These are phyloP conservation scores for fruit fly (Drosophila melanogaster) DNA, from an alignment of 1,140 invertebrate species.

Conservation along the genomic window Release_6_plus_ISO1_MT NT_033779.5:11671001-11671500, in stretches of 20 bases:
- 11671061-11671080: slow-evolving; percentile 63
- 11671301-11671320: slow-evolving; percentile 4
- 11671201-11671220: slow-evolving; percentile 25
- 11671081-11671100: slow-evolving; percentile 49
- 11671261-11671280: slow-evolving; percentile 74
- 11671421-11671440: slow-evolving; percentile 57
- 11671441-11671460: background rate
- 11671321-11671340: slow-evolving; percentile 12
- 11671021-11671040: slow-evolving; percentile 4
- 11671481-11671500: slow-evolving; percentile 55
- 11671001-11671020: slow-evolving; percentile 19
- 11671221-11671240: slow-evolving; percentile 82
- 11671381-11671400: slow-evolving; percentile 75
- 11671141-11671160: slow-evolving; percentile 52
- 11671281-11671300: slow-evolving; percentile 47
- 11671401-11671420: slow-evolving; percentile 54
- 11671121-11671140: slow-evolving; percentile 35
- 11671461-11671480: slow-evolving; percentile 61
- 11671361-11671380: slow-evolving; percentile 45
- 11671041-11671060: slow-evolving; percentile 35
- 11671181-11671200: slow-evolving; percentile 42
- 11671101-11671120: slow-evolving; percentile 57
- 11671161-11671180: slow-evolving; percentile 79
- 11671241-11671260: slow-evolving; percentile 71
- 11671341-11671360: slow-evolving; percentile 66